Conservation (phyloP, 2,797 vertebrate species). For the Syngnathus rostellatus region DNA sequence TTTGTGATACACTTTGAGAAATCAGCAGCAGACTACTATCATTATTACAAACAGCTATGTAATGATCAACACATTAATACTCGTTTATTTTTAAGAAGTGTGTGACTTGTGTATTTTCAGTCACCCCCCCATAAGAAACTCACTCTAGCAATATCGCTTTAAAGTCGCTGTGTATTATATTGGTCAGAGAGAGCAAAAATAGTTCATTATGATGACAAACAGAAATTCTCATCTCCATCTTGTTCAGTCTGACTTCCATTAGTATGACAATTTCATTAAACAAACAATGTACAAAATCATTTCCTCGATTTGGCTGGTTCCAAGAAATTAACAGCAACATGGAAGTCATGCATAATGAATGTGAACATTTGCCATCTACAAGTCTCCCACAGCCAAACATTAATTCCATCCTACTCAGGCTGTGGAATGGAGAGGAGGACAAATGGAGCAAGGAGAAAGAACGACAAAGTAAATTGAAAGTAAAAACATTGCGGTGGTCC, state of each 20-base stretch:
- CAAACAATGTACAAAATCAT: constrained; percentile 72
- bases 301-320: constrained; percentile 66
- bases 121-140: too few species aligned
- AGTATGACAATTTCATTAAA: constrained; percentile 72
- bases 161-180: background rate
- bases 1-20: background rate
- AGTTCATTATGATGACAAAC: constrained; percentile 63
- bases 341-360: constrained; percentile 73
- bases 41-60: background rate
- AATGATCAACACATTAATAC: background rate
- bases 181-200: constrained; percentile 19
- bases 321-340: constrained; percentile 70
- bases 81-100: background rate
- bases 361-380: constrained; percentile 69
- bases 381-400: constrained; percentile 63
- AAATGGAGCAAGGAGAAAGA: constrained; percentile 40
- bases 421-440: constrained; percentile 47
- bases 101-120: background rate
- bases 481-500: constrained; percentile 42
- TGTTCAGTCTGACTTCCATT: constrained; percentile 65
- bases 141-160: background rate
- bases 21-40: background rate
- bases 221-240: constrained; percentile 64
- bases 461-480: constrained; percentile 36
- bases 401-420: constrained; percentile 60